Conservation (phyloP, 2,797 vertebrate species). For the Danio jaintianensis region DNA sequence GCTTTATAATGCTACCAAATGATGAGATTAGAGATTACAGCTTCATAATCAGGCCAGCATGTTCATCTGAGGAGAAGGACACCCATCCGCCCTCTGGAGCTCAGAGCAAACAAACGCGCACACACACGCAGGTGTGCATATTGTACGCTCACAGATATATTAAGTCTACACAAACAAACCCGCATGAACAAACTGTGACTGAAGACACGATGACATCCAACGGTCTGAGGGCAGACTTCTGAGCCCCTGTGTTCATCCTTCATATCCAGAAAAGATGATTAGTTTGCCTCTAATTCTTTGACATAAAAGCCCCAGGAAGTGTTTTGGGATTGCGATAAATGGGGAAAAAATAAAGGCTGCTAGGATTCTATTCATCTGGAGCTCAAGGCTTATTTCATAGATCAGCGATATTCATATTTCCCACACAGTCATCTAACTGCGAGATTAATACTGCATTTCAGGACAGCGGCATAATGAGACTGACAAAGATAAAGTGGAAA, state of each 20-base stretch:
- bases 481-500: conserved; percentile 4
- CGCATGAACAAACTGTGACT: neutral
- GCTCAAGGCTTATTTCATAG: conserved; percentile 15
- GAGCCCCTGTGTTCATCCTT: conserved; percentile 5
- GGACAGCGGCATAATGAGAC: neutral
- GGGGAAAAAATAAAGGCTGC: neutral
- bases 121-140: neutral
- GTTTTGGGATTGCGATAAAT: neutral
- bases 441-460: conserved; percentile 38
- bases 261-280: conserved; percentile 27
- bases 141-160: neutral
- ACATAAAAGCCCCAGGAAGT: conserved; percentile 7
- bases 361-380: conserved; percentile 1
- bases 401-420: conserved; percentile 26
- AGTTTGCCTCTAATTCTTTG: conserved; percentile 11
- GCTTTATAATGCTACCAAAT: conserved; percentile 55
- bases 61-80: conserved; percentile 45
- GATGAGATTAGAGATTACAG: conserved; percentile 57
- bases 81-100: conserved; percentile 29
- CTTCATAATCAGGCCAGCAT: conserved; percentile 55
- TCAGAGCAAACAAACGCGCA: conserved; percentile 11
- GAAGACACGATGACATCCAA: neutral
- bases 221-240: conserved; percentile 7
- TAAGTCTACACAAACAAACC: neutral
- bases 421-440: conserved; percentile 32